Evolutionary conservation across 2,888 invertebrate species (phyloP).

Genomic region (Luperina nickerlii): DNA sequence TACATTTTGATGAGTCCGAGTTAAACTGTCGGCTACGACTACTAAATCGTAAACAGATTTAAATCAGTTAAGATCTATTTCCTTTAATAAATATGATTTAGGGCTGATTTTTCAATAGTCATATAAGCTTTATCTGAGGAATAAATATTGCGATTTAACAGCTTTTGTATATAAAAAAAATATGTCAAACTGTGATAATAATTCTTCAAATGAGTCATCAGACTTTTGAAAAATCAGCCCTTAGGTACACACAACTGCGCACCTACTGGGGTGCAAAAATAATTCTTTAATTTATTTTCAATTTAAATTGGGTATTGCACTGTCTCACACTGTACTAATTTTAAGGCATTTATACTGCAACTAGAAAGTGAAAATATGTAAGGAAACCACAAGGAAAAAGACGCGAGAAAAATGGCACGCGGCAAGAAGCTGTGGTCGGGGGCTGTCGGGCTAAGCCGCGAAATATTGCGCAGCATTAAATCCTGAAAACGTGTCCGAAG

Average conservation of each 20-base stretch:
- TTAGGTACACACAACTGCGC: conserved; percentile 23
- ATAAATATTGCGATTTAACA: no score
- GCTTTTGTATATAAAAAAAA: no score
- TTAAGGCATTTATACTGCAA: background rate
- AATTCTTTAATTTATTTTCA: conserved; percentile 6
- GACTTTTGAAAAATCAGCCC: no score
- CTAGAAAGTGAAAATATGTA: background rate
- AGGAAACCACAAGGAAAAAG: conserved; percentile 47
- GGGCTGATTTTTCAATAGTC: no score
- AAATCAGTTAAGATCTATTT: conserved; percentile 31
- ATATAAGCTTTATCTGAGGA: no score
- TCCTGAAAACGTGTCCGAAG: conserved; percentile 90
- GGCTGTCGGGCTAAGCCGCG: conserved; percentile 81
- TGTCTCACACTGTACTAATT: background rate
- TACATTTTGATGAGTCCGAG: conserved; percentile 77
- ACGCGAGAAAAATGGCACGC: conserved; percentile 52
- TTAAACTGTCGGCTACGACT: conserved; percentile 21
- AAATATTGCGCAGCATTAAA: conserved; percentile 88
- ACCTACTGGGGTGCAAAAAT: conserved; percentile 29
- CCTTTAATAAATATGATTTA: conserved; percentile 39
- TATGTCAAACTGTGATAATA: no score
- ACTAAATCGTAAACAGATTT: conserved; percentile 49
- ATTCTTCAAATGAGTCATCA: no score
- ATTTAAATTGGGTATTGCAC: background rate
- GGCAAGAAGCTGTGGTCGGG: conserved; percentile 70